Evolutionary conservation across 1,140 invertebrate genomes (phyloP), one percentile per base, ranked within the genome.

Genomic region (Ceratoteleas bidentatus): DNA sequence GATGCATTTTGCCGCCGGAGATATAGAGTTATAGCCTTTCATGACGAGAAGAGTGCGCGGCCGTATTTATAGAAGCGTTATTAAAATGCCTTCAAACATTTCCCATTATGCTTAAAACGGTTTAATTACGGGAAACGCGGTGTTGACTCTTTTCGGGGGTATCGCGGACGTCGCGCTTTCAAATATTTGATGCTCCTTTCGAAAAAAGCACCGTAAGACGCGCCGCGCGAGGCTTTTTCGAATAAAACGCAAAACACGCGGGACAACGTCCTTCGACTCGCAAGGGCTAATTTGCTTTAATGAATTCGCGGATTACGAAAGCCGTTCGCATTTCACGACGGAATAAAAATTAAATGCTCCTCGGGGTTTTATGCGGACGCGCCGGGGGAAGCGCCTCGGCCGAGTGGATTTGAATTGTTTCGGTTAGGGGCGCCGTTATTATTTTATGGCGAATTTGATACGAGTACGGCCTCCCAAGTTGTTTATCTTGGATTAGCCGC

Each of bases 11-110:
- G 70, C 70, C 73, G 61, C 8, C 54, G 62, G 79, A 72, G 65
- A 75, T 81, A 66, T 58, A 68, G 79, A 81, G 73, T 72, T 81
- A 81, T 68, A 62, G 68, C 73, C 58, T 68, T 64, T 73, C 77
- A 49, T 16, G 52, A 81, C 52, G 34, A 68, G 57, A 16, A 53
- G 10, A 68, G 40, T 3, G 69, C 36, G 34, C 56, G 14, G 32
- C 78, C 62, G 50, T 81, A 81, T 81, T 76, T 81, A 76, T 76
- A 81, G 79, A 76, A 72, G 79, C 79, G 79, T 81, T 81, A 81
- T 81, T 76, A 76, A 81, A 81, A 73, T 81, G 73, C 79, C 61
- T 76, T 81, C 68, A 76, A 81, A 81, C 68, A 68, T 81, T 81
- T 76, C 13, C 73, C 66, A 75, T 81, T 76, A 76, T 68, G 73